Evolutionary conservation across 2,888 invertebrate species (phyloP).

Genomic region (Neelides folsomi): DNA sequence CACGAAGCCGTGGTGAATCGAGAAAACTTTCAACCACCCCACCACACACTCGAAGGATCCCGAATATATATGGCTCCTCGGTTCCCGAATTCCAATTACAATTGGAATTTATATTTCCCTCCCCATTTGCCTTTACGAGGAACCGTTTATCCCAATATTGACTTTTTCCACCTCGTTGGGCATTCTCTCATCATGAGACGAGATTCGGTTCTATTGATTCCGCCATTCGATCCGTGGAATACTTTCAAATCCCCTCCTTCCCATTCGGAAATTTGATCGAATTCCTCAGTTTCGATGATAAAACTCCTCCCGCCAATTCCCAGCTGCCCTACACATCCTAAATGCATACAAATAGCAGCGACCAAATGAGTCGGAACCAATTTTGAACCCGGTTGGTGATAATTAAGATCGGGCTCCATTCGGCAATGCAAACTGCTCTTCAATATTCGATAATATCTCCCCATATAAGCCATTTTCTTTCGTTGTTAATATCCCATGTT

Average conservation of each 20-base stretch:
- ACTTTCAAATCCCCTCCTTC: neutral
- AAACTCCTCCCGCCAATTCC: too few species aligned
- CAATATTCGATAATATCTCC: constrained; percentile 2
- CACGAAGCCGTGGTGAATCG: constrained; percentile 13
- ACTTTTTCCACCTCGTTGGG: constrained; percentile 35
- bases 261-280: neutral
- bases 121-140: constrained; percentile 34
- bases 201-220: too few species aligned
- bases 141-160: constrained; percentile 35
- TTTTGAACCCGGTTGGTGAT: neutral
- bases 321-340: too few species aligned
- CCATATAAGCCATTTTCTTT: too few species aligned
- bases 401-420: neutral
- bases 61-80: constrained; percentile 17
- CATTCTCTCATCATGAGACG: constrained; percentile 11
- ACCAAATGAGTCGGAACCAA: too few species aligned
- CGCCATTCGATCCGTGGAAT: too few species aligned
- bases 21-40: too few species aligned
- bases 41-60: constrained; percentile 11
- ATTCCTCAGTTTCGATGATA: too few species aligned
- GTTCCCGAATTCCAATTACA: constrained; percentile 34
- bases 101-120: constrained; percentile 34
- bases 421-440: too few species aligned
- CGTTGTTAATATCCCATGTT: too few species aligned
- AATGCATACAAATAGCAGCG: too few species aligned